phyloP scores from a whole-genome alignment of 2,797 vertebrate genomes.

The Triplophysa yarkandensis region DNA sequence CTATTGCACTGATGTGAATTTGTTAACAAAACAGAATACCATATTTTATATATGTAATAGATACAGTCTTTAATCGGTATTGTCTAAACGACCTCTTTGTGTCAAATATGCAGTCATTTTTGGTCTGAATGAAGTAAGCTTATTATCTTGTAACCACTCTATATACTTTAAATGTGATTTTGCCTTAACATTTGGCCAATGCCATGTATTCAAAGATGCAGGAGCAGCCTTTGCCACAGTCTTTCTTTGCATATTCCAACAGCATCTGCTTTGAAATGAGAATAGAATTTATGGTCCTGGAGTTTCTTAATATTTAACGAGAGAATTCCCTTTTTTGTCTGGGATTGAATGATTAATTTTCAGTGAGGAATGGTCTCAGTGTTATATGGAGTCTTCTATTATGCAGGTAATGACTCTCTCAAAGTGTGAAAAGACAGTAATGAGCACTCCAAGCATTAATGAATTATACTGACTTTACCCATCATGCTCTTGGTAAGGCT shows the following conservation, averaged over 20 bases:
- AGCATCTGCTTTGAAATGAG: slow-evolving; percentile 46
- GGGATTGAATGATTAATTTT: slow-evolving; percentile 79
- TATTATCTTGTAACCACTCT: too few species aligned
- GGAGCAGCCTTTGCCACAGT: not conserved
- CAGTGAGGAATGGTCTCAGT: slow-evolving; percentile 77
- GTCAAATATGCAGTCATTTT: too few species aligned
- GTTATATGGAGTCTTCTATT: slow-evolving; percentile 81
- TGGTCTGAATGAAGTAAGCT: too few species aligned
- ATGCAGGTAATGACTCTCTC: slow-evolving; percentile 87
- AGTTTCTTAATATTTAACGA: slow-evolving; percentile 78
- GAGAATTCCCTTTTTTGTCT: slow-evolving; percentile 82
- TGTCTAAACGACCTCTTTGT: too few species aligned
- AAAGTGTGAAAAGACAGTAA: slow-evolving; percentile 81
- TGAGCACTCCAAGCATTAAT: slow-evolving; percentile 79
- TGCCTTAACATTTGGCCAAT: not conserved
- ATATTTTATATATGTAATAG: too few species aligned
- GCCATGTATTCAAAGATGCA: not conserved
- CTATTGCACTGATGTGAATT: too few species aligned
- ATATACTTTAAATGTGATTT: not conserved
- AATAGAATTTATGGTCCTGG: slow-evolving; percentile 55
- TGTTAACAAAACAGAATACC: too few species aligned
- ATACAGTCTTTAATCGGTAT: too few species aligned
- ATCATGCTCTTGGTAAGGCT: slow-evolving; percentile 69
- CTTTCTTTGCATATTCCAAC: slow-evolving; percentile 20
- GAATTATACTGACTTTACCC: slow-evolving; percentile 78